A percentile compares a stretch with the other conserved stretches of the same genome.
Evolutionary conservation across 2,113 vertebrate genomes (phyloP).

Genomic region (Oostethus manadensis): DNA sequence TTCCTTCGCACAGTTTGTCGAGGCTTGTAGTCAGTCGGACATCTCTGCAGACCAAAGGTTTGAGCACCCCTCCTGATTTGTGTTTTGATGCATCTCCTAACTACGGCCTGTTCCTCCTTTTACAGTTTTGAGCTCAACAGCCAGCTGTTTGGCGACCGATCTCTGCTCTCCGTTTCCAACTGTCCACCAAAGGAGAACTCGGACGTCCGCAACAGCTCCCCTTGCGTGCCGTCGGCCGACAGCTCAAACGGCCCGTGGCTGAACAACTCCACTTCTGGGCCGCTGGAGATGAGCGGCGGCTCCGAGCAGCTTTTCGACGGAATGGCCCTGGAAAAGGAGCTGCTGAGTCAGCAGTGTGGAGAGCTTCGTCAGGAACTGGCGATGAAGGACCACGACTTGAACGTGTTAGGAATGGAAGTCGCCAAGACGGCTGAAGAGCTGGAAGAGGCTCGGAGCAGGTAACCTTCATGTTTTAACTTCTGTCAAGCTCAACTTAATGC

Average conservation of each 20-base stretch:
- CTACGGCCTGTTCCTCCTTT: conserved; percentile 9
- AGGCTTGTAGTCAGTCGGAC: conserved; percentile 55
- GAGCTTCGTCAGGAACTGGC: conserved; percentile 68
- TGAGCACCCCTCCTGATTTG: neutral
- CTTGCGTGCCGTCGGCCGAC: neutral
- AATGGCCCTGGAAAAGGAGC: conserved; percentile 47
- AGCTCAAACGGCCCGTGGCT: conserved; percentile 27
- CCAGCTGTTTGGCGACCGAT: conserved; percentile 60
- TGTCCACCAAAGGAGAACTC: conserved; percentile 23
- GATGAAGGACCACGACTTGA: conserved; percentile 63
- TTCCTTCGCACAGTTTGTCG: conserved; percentile 34
- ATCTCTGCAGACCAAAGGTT: conserved; percentile 56
- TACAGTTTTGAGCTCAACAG: conserved; percentile 64
- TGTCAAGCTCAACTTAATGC: neutral
- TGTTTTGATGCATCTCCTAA: neutral
- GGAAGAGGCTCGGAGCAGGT: conserved; percentile 68
- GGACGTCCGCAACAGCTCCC: conserved; percentile 1
- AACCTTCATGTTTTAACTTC: conserved; percentile 10
- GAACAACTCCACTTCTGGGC: conserved; percentile 14
- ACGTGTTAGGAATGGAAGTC: conserved; percentile 60
- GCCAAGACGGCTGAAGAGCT: conserved; percentile 54
- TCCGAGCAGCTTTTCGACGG: conserved; percentile 35
- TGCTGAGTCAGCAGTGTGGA: conserved; percentile 62
- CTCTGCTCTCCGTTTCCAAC: conserved; percentile 51
- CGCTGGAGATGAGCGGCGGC: conserved; percentile 32